phyloP scores from a whole-genome alignment of 2,113 vertebrate genomes.

The Megalops atlanticus region DNA sequence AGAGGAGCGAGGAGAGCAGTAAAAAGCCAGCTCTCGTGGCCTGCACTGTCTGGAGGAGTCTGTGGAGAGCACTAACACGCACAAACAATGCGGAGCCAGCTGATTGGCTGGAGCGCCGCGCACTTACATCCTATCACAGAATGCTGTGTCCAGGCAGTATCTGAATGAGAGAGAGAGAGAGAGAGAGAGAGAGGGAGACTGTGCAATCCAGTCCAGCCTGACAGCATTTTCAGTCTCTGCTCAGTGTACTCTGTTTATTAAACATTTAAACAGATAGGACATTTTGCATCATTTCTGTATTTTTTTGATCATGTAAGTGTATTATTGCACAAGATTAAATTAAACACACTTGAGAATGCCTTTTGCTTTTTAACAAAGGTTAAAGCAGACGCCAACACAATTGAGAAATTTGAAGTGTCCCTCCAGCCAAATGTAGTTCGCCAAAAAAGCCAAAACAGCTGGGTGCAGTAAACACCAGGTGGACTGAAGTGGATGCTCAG shows the following conservation, averaged over 20 bases:
- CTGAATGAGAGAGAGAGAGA: neutral
- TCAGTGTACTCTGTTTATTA: no score
- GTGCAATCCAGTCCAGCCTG: no score
- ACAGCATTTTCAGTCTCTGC: no score
- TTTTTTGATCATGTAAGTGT: neutral
- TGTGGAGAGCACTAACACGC: neutral
- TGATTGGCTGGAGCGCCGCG: neutral
- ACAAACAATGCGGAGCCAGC: neutral
- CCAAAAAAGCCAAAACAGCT: neutral
- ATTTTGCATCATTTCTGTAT: neutral
- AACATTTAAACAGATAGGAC: no score
- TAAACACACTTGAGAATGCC: neutral
- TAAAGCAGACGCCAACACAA: neutral
- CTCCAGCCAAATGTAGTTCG: neutral
- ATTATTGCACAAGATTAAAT: neutral
- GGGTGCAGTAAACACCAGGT: neutral
- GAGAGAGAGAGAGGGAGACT: no score
- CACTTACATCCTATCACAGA: neutral
- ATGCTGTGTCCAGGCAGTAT: neutral
- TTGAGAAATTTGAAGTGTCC: neutral
- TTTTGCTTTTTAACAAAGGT: neutral
- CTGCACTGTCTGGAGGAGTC: conserved; percentile 6
- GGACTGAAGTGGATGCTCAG: no score
- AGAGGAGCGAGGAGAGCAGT: neutral
- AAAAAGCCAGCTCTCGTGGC: neutral